Evolutionary conservation across 2,888 invertebrate species (phyloP).

Genomic region (Argyresthia albistria): DNA sequence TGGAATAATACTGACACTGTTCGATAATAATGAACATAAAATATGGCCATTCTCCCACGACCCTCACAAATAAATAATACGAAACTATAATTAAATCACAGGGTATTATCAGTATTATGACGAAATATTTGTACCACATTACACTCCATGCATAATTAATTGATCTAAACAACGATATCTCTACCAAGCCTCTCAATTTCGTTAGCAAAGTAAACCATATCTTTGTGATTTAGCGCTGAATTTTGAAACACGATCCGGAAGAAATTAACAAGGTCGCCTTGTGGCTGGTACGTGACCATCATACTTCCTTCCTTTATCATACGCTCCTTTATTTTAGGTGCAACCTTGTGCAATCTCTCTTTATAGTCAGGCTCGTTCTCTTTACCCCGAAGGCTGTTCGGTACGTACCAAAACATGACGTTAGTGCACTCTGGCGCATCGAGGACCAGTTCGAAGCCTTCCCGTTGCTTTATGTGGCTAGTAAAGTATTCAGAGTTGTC

Average conservation of each 20-base stretch:
- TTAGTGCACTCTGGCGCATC: slow-evolving; percentile 93
- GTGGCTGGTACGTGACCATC: slow-evolving; percentile 97
- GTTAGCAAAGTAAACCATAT: slow-evolving; percentile 89
- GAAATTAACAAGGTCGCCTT: slow-evolving; percentile 90
- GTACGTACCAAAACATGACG: slow-evolving; percentile 97
- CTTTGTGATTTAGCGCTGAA: slow-evolving; percentile 85
- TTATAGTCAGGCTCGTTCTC: slow-evolving; percentile 71
- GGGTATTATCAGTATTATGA: no score
- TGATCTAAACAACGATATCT: slow-evolving; percentile 59
- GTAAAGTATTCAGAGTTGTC: slow-evolving; percentile 82
- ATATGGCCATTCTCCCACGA: no score
- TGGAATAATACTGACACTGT: no score
- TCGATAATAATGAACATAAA: no score
- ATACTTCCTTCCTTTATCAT: slow-evolving; percentile 97
- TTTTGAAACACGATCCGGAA: slow-evolving; percentile 95
- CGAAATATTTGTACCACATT: no score
- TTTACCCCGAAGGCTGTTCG: slow-evolving; percentile 76
- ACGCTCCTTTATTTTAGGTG: slow-evolving; percentile 92
- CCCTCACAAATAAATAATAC: no score
- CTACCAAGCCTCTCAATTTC: slow-evolving; percentile 90
- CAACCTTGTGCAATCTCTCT: slow-evolving; percentile 82
- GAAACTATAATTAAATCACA: no score
- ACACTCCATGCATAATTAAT: no score
- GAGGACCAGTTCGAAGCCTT: slow-evolving; percentile 81
- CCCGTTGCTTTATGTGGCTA: slow-evolving; percentile 75